Evolutionary conservation across 2,888 invertebrate species (phyloP), one percentile per base, ranked within the genome.

Genomic region (Epiblema foenella): DNA sequence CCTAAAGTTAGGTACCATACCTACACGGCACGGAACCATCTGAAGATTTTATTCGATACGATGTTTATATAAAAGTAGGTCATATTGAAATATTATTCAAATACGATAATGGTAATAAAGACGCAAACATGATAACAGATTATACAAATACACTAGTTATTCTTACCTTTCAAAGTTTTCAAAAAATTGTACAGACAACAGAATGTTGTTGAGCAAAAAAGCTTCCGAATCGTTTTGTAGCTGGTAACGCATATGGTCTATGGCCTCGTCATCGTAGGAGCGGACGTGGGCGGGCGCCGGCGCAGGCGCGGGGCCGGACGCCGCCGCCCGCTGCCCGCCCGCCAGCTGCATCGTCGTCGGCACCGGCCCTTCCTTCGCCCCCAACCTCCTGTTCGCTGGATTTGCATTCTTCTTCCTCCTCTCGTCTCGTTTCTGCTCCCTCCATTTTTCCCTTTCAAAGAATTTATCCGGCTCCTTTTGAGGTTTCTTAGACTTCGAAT

Each of bases 141-240:
- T 15, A 42, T 11, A 39, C 39, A 29, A 15, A 7, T 2, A 2
- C 5, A 29, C 3, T 33, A 33, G 33, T 5, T 33, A 57, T n/a
- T 11, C 94, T 93, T 86, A 97, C 97, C 95, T 94, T 84, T 97
- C 96, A 81, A 95, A 97, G 85, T 97, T 96, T 76, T 95, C 95
- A 80, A 97, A 97, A 89, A 97, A 97, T 87, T 97, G 96, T 24
- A 96, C 93, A 15, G 95, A 95, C 84, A 97, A 93, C 68, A 97
- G 91, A 69, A 97, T 94, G 83, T 97, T 96, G 83, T 97, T 97
- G 12, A 97, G 86, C 11, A 97, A 89, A 84, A 97, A 97, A 4
- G 94, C 93, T 79, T 96, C 95, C 8, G 96, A 94, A 77, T 96
- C 94, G 8, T 93, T 91, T 57, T 93, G 88, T 17, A 96, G 91